Base-by-base conservation (phyloP, 2,797 vertebrate species). In the Pangasius krempfi region DNA sequence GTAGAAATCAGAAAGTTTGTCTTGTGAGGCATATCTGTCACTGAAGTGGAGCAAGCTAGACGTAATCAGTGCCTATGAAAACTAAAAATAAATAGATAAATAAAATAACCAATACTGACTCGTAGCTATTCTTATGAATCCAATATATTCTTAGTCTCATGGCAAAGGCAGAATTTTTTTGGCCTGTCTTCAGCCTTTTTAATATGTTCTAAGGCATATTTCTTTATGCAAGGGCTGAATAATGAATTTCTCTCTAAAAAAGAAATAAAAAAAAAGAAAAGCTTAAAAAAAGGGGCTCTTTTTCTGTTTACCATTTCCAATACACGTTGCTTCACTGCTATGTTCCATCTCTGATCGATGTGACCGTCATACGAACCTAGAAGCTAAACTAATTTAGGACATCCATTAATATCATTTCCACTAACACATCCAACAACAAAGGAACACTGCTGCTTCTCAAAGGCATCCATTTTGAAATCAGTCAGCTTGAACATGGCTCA, bases 351-450 rank as follows among this genome's bases (percentile, higher is more conserved):
- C 50, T 30, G 22, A 72, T 72, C 10, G 52, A 87, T 72, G 64
- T 0, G 50, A 33, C 37, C 6, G 14, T 62, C 72, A 68, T 13
- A 62, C 47, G 33, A 88, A 66, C 33, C 33, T 47, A 44, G 62
- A 58, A 44, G 78, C 22, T 54, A 40, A 82, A n/a, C 33, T 82
- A 54, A 70, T 70, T 37, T 54, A 27, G 52, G 16, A 72, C 25
- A 37, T 54, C 27, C 64, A n/a, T 81, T 40, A 60, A 60, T 87
- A 82, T 47, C 8, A 20, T 58, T 87, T 79, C 37, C 33, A 44
- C 72, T 0, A 18, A 33, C 62, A 68, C 20, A 14, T 86, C 73
- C 75, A 54, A 54, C 50, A 79, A 52, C 76, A 56, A 79, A 30
- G 50, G 50, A 79, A 33, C 76, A 56, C 0, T 27, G 79, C 20